A percentile compares a stretch with the other conserved stretches of the same genome.
These are phyloP conservation scores for Lithobates sylvaticus DNA, from an alignment of 2,797 vertebrate species.

Conservation along the genomic window DNA sequence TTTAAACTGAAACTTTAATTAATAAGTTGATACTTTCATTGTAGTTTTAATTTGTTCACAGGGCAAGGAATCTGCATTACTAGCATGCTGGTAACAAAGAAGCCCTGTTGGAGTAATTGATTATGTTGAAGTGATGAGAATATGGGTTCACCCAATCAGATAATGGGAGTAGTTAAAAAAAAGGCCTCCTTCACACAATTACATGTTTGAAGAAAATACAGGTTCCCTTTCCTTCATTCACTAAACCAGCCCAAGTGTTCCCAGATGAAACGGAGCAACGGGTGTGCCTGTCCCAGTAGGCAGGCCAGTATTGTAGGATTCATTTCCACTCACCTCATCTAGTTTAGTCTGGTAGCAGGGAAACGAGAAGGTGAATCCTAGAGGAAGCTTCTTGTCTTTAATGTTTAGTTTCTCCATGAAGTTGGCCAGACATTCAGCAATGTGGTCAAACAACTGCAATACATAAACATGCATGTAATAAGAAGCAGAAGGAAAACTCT, in stretches of 20 bases:
- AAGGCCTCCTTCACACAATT: neutral
- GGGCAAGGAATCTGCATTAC: no score
- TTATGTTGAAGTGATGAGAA: neutral
- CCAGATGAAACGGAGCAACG: no score
- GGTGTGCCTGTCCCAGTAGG: no score
- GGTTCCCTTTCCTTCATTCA: neutral
- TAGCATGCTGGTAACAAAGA: no score
- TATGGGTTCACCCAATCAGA: neutral
- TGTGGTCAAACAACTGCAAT: conserved; percentile 92
- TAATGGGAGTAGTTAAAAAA: neutral
- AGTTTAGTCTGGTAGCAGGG: conserved; percentile 92
- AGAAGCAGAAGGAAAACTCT: no score
- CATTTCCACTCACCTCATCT: conserved; percentile 85
- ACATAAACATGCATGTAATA: neutral
- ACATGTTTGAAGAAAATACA: neutral
- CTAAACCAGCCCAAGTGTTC: neutral
- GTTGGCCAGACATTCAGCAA: conserved; percentile 88
- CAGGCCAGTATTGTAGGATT: no score
- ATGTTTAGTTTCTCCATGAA: conserved; percentile 92
- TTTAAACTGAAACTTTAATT: no score
- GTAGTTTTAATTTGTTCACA: no score
- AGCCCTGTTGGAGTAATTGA: no score
- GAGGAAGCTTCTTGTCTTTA: conserved; percentile 91
- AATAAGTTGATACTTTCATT: no score
- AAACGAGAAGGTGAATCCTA: conserved; percentile 97